Evolutionary conservation across 1,140 invertebrate genomes (phyloP).

Genomic region (Tetramorium simillimum): DNA sequence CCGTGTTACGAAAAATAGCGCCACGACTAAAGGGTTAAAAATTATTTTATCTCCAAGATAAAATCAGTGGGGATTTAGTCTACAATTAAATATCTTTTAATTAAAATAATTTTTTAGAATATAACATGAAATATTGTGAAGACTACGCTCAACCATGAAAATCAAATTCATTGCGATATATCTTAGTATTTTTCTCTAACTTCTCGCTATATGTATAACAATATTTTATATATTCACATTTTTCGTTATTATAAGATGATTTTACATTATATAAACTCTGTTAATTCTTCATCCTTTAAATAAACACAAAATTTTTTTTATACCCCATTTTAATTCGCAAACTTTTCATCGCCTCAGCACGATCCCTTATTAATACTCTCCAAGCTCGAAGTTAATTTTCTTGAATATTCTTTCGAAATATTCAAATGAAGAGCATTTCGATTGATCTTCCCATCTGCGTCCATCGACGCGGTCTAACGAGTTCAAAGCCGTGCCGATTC

Average conservation of each 20-base stretch:
- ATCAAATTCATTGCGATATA: background rate
- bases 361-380: conserved; percentile 7
- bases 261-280: background rate
- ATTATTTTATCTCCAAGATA: conserved; percentile 44
- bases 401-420: conserved; percentile 50
- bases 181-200: background rate
- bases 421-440: conserved; percentile 60
- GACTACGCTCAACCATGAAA: background rate
- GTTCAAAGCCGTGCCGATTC: conserved; percentile 40
- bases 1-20: too few species aligned
- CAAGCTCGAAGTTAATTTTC: conserved; percentile 38
- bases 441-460: conserved; percentile 46
- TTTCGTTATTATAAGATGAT: background rate
- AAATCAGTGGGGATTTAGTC: conserved; percentile 1
- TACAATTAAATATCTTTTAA: background rate
- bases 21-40: conserved; percentile 1
- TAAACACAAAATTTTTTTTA: background rate
- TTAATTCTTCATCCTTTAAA: background rate
- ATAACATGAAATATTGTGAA: background rate
- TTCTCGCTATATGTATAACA: background rate
- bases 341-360: background rate
- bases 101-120: background rate
- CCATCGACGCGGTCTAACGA: conserved; percentile 4
- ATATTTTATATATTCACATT: background rate
- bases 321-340: background rate